A percentile compares a stretch with the other conserved stretches of the same genome.
These are phyloP conservation scores for Alethe diademata DNA, from an alignment of 2,113 vertebrate species.

Conservation along the genomic window DNA sequence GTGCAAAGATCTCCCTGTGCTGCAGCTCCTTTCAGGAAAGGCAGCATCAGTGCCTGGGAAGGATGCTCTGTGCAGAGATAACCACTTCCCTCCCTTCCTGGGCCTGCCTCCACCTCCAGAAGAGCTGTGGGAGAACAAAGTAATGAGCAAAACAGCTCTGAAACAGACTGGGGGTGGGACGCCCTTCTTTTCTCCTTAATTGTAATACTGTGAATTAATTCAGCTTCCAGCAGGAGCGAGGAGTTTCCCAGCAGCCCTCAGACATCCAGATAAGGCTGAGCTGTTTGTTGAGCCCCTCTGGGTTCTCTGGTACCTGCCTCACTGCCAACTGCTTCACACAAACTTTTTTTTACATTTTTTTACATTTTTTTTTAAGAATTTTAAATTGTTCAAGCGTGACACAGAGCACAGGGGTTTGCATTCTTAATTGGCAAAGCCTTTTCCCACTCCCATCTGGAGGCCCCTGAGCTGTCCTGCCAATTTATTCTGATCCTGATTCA, in stretches of 20 bases:
- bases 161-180: neutral
- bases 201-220: constrained; percentile 43
- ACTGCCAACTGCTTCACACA: constrained; percentile 19
- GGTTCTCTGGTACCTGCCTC: constrained; percentile 33
- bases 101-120: neutral
- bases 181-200: constrained; percentile 44
- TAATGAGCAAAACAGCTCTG: neutral
- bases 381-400: constrained; percentile 28
- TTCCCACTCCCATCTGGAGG: neutral
- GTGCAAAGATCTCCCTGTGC: neutral
- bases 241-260: constrained; percentile 48
- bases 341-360: neutral
- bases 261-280: constrained; percentile 50
- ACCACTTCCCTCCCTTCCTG: neutral
- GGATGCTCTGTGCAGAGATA: neutral
- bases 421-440: constrained; percentile 54
- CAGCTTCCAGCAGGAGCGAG: neutral
- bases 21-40: neutral
- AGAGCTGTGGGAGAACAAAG: neutral
- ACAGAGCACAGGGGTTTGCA: constrained; percentile 26
- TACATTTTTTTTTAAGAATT: neutral
- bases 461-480: constrained; percentile 23
- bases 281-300: constrained; percentile 37
- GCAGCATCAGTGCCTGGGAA: neutral
- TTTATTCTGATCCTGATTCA: constrained; percentile 32